Conservation (phyloP, 1,140 invertebrate genomes). For the Lanistes nyassanus region DNA sequence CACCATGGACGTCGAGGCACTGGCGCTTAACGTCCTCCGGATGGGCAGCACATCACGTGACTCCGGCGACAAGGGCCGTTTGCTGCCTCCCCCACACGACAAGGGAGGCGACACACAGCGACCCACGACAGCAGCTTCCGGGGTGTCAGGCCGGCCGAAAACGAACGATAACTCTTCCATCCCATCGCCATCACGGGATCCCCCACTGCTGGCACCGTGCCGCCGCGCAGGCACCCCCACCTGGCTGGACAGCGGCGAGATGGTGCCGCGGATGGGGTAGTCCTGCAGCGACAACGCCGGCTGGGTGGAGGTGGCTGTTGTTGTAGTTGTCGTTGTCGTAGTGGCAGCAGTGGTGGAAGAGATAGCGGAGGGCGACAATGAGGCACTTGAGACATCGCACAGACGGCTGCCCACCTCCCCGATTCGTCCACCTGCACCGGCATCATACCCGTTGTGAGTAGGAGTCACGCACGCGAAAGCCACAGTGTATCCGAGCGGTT, state of each 20-base stretch:
- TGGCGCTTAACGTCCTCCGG: slow-evolving; percentile 79
- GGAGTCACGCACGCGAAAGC: neutral
- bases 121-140: neutral
- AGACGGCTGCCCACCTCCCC: neutral
- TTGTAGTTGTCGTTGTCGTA: neutral
- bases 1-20: slow-evolving; percentile 31
- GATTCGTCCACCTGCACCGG: neutral
- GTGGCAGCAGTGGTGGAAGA: neutral
- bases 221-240: slow-evolving; percentile 23
- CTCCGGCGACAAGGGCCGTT: slow-evolving; percentile 69
- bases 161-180: slow-evolving; percentile 39
- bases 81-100: neutral
- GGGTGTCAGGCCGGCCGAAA: slow-evolving; percentile 38
- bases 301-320: neutral
- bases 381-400: slow-evolving; percentile 6
- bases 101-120: slow-evolving; percentile 27
- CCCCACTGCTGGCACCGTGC: neutral
- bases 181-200: neutral
- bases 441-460: neutral
- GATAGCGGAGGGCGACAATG: neutral
- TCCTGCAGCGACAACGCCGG: slow-evolving; percentile 10
- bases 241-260: slow-evolving; percentile 34
- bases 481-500: neutral
- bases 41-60: slow-evolving; percentile 54
- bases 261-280: slow-evolving; percentile 42